Evolutionary conservation across 2,888 invertebrate species (phyloP).

Genomic region (Schizaphis graminum): DNA sequence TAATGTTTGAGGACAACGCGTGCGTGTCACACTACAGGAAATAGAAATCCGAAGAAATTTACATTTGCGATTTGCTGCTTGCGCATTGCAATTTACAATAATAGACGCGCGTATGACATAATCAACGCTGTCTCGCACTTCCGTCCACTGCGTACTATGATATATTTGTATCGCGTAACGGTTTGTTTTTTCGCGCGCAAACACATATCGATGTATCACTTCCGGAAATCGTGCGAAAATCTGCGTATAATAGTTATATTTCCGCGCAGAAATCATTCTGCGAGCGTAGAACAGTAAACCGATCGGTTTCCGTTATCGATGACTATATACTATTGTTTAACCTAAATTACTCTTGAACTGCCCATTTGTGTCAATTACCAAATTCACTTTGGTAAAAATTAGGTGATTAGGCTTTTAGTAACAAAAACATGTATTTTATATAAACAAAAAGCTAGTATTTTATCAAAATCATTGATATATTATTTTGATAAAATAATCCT

Average conservation of each 20-base stretch:
- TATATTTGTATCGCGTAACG: neutral
- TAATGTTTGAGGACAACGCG: neutral
- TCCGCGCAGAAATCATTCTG: neutral
- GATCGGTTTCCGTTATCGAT: neutral
- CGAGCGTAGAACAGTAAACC: neutral
- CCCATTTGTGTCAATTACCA: neutral
- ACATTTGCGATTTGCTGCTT: constrained; percentile 3
- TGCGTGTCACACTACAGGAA: neutral
- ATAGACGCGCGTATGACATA: constrained; percentile 1
- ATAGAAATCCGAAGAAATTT: neutral
- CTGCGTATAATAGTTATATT: neutral
- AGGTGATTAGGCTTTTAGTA: neutral
- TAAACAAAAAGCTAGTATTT: neutral
- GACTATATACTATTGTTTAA: neutral
- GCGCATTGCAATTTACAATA: neutral
- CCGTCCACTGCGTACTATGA: neutral
- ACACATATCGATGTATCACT: neutral
- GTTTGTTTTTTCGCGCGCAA: neutral
- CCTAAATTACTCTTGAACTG: neutral
- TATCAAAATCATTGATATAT: neutral
- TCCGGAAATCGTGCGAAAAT: neutral
- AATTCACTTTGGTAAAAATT: neutral
- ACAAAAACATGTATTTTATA: too few species aligned
- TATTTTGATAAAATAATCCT: too few species aligned
- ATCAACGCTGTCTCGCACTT: neutral